These are phyloP conservation scores for Colletes gigas DNA, from an alignment of 1,140 invertebrate genomes.

Conservation along the genomic window DNA sequence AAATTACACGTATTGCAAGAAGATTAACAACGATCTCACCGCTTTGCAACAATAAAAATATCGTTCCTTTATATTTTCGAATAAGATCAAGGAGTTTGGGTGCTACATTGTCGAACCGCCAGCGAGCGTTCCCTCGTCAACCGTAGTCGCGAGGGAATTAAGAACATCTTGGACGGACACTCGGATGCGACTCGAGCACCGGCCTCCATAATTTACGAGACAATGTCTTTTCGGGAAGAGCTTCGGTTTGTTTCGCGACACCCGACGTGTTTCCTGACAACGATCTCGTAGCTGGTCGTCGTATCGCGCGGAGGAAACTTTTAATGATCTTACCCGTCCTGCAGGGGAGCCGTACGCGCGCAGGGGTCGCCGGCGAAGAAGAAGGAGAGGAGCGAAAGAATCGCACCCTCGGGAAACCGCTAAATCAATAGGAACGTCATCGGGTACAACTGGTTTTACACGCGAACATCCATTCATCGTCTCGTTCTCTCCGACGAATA, in stretches of 20 bases:
- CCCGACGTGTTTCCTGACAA: conserved; percentile 23
- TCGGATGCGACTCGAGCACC: background rate
- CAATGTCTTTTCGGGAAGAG: background rate
- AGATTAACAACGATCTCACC: too few species aligned
- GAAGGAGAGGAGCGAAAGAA: conserved; percentile 46
- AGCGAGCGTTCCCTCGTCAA: too few species aligned
- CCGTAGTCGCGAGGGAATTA: background rate
- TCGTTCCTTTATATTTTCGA: too few species aligned
- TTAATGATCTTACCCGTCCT: conserved; percentile 65
- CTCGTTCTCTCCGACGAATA: background rate
- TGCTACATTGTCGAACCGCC: too few species aligned
- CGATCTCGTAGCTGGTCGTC: conserved; percentile 3
- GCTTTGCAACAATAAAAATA: too few species aligned
- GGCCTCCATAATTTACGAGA: background rate
- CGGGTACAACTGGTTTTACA: conserved; percentile 70
- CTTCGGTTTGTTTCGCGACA: background rate
- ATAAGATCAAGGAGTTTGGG: too few species aligned
- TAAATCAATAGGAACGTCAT: conserved; percentile 76
- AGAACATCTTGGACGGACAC: background rate
- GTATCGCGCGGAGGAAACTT: conserved; percentile 57
- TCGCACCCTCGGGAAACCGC: conserved; percentile 69
- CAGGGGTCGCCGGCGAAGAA: conserved; percentile 7
- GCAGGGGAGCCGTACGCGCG: conserved; percentile 31
- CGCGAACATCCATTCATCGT: conserved; percentile 19
- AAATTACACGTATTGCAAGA: too few species aligned